Conservation (phyloP, 2,113 vertebrate species). For the Struthidea cinerea region DNA sequence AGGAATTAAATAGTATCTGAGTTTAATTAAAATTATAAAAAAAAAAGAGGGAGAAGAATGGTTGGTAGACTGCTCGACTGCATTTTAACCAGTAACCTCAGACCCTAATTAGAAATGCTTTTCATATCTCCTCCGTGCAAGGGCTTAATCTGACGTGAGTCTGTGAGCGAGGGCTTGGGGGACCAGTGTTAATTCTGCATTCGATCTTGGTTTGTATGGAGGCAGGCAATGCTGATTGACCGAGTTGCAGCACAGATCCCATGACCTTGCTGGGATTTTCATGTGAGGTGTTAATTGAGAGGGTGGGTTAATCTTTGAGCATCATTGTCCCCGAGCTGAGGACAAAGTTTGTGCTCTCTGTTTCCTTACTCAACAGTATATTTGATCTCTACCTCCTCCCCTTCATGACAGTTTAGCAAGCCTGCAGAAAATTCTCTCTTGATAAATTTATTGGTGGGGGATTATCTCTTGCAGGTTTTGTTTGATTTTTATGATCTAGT, state of each 20-base stretch:
- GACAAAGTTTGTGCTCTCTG: conserved; percentile 77
- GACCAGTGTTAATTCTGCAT: conserved; percentile 89
- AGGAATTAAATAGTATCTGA: conserved; percentile 84
- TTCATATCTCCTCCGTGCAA: conserved; percentile 91
- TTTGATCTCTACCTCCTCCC: conserved; percentile 71
- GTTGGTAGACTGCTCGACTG: conserved; percentile 84
- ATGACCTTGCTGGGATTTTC: conserved; percentile 89
- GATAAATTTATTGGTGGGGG: conserved; percentile 66
- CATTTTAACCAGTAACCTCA: conserved; percentile 93
- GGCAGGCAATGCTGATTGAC: conserved; percentile 84
- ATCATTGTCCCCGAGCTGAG: conserved; percentile 83
- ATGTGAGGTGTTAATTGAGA: conserved; percentile 96
- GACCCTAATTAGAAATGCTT: conserved; percentile 94
- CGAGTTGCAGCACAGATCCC: conserved; percentile 79
- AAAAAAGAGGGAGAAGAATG: conserved; percentile 83
- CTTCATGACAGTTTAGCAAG: conserved; percentile 56
- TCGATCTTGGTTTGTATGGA: conserved; percentile 84
- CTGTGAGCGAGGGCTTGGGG: conserved; percentile 81
- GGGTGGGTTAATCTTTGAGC: conserved; percentile 87
- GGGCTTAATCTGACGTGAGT: conserved; percentile 89
- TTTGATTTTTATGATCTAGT: conserved; percentile 61
- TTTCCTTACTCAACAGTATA: conserved; percentile 70
- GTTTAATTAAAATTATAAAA: conserved; percentile 98
- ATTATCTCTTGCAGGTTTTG: conserved; percentile 61
- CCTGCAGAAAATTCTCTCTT: conserved; percentile 56